Base-by-base conservation (phyloP, 2,888 invertebrate genomes). In the Drosophila engyochracea region DNA sequence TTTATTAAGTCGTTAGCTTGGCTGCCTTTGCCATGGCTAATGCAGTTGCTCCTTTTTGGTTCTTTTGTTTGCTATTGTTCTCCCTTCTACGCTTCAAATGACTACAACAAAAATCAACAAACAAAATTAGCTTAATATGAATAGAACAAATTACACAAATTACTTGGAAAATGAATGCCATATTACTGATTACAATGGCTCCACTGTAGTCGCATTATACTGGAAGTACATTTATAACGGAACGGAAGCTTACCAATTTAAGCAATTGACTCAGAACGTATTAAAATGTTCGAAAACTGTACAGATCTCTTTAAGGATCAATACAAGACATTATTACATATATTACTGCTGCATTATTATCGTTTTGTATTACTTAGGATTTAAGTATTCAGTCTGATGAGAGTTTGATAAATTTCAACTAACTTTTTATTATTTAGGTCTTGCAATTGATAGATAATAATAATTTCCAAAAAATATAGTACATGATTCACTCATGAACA, bases 1-100 rank as follows among this genome's bases (percentile, higher is more conserved):
- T 89, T 86, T 78, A 86, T 76, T 79, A 83, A 76, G 79, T 79
- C 81, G 76, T 70, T 79, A 82, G 76, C 54, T 70, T 55, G 63
- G 37, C 60, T 61, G 68, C 49, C 39, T 55, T 73, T 10, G 31
- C 44, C 64, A n/a, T 58, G 65, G 79, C 49, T 62, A 53, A 57
- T 75, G 79, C 79, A 79, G 31, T 66, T 62, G 51, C 41, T 19
- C 3, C 28, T 6, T 39, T 39, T 39, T 64, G 41, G 37, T 41
- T 25, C 39, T 28, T 70, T 61, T 60, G 60, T 70, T 25, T 28
- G 30, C 47, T 30, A 62, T 79, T 78, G 65, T 78, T 31, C 30
- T 57, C 9, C 12, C 25, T 72, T 59, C 28, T 54, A 39, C 59
- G 65, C 37, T 54, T 53, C 44, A 49, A 60, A 49, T 54, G 25